These are phyloP conservation scores for Goniozus legneri DNA, from an alignment of 1,140 invertebrate genomes.

Conservation along the genomic window DNA sequence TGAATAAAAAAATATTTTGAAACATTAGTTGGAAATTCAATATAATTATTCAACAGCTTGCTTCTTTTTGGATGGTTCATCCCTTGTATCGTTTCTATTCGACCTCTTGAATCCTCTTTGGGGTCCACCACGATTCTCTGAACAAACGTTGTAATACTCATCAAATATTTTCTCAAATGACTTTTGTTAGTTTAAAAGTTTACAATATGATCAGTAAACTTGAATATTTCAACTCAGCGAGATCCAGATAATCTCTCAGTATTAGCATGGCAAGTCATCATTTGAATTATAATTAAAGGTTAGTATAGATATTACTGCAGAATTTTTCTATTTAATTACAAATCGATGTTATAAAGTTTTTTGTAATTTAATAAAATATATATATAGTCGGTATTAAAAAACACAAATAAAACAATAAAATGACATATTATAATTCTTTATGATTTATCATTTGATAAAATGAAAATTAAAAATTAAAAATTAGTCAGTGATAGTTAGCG, in stretches of 20 bases:
- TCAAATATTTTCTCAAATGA: not conserved
- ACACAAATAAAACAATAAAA: too few species aligned
- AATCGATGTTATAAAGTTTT: constrained; percentile 1
- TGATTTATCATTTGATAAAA: too few species aligned
- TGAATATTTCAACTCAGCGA: constrained; percentile 48
- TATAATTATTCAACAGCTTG: constrained; percentile 4
- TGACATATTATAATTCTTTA: too few species aligned
- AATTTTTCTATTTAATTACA: too few species aligned
- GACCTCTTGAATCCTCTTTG: constrained; percentile 16
- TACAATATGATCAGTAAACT: constrained; percentile 35
- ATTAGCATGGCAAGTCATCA: constrained; percentile 57
- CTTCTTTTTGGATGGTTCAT: constrained; percentile 19
- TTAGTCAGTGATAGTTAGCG: too few species aligned
- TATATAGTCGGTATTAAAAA: constrained; percentile 4
- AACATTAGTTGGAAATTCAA: too few species aligned
- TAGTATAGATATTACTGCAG: too few species aligned
- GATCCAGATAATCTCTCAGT: constrained; percentile 50
- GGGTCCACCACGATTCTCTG: not conserved
- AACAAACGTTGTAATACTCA: not conserved
- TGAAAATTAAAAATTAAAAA: too few species aligned
- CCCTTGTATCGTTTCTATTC: constrained; percentile 10
- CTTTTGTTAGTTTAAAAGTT: not conserved
- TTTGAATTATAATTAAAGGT: constrained; percentile 17
- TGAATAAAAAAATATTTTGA: too few species aligned
- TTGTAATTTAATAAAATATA: constrained; percentile 11